phyloP scores from a whole-genome alignment of 53 echinoderm and acorn worm species.

The Pentamera pediparva region DNA sequence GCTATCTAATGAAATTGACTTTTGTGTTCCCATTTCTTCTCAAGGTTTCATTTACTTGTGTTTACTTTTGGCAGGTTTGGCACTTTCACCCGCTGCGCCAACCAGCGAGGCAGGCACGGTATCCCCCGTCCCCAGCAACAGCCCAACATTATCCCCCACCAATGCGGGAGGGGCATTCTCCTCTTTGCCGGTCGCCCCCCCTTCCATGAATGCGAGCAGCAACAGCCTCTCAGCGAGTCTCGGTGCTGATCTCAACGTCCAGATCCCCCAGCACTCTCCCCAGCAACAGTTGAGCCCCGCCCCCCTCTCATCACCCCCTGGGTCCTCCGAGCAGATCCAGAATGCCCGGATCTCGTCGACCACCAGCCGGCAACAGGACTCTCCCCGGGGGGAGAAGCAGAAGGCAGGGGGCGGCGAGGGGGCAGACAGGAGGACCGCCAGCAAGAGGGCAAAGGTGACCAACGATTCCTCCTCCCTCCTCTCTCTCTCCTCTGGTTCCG shows the following conservation, averaged over 20 bases:
- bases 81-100: no score
- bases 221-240: no score
- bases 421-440: not conserved
- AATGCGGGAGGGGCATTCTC: constrained; percentile 13
- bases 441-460: not conserved
- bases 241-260: not conserved
- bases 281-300: not conserved
- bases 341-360: constrained; percentile 12
- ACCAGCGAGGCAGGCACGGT: no score
- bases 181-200: not conserved
- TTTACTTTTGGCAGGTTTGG: no score
- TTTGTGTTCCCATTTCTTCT: no score
- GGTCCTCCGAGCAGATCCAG: not conserved
- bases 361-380: constrained; percentile 2
- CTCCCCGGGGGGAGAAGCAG: no score
- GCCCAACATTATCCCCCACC: no score
- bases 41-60: no score
- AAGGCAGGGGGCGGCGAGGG: not conserved
- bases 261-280: not conserved
- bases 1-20: no score
- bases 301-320: not conserved
- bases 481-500: not conserved
- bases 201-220: no score
- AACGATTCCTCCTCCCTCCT: no score
- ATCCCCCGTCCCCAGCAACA: no score